phyloP scores from a whole-genome alignment of 2,797 vertebrate genomes.

The Jordanella pulchra region DNA sequence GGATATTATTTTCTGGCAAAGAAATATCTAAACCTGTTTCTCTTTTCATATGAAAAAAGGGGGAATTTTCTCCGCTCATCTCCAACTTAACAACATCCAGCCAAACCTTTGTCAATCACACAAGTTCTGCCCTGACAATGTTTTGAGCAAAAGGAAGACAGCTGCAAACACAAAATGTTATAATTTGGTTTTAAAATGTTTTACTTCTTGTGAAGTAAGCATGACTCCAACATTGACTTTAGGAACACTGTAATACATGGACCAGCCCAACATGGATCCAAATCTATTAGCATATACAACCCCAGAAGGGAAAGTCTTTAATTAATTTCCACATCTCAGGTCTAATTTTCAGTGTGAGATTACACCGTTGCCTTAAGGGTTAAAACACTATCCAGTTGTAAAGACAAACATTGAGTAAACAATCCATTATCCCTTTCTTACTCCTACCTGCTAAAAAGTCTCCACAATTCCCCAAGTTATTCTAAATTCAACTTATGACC shows the following conservation, averaged over 20 bases:
- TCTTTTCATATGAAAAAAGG: no score
- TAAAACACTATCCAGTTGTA: not conserved
- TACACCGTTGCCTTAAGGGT: not conserved
- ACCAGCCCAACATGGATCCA: not conserved
- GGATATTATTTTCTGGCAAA: no score
- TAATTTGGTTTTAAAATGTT: no score
- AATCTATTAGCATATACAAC: not conserved
- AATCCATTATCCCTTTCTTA: not conserved
- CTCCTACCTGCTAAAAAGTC: not conserved
- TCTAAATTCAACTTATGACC: not conserved
- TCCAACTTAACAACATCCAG: no score
- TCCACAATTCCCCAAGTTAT: not conserved
- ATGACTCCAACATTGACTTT: not conserved
- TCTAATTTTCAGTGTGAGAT: not conserved
- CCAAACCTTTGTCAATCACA: no score
- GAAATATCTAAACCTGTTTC: no score
- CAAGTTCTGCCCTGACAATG: no score
- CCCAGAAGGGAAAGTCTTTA: not conserved
- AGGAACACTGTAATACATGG: not conserved
- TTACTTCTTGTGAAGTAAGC: not conserved
- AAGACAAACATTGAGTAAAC: not conserved
- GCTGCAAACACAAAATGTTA: no score
- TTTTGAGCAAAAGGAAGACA: no score
- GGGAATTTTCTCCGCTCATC: no score
- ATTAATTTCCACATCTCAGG: not conserved